Conservation (phyloP, 2,888 invertebrate genomes). For the Thymelicus sylvestris region DNA sequence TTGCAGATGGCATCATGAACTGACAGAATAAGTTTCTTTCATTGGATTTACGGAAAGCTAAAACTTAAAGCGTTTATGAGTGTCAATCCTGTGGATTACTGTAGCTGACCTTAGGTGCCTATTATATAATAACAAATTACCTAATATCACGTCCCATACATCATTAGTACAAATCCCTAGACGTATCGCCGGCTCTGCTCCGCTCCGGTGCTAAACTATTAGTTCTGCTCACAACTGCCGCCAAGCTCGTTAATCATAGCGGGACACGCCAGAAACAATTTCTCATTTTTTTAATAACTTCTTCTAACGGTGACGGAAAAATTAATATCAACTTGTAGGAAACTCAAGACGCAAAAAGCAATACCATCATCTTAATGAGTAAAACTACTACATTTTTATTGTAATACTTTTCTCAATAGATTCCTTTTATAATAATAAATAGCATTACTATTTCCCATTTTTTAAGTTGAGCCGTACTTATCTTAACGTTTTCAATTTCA, state of each 20-base stretch:
- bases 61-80: too few species aligned
- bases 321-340: background rate
- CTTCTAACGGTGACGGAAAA: background rate
- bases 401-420: too few species aligned
- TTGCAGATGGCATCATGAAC: too few species aligned
- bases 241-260: constrained; percentile 7
- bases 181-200: constrained; percentile 16
- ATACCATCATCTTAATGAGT: too few species aligned
- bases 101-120: background rate
- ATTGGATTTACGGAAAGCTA: background rate
- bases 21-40: background rate
- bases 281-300: constrained; percentile 5
- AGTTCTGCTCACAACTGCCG: constrained; percentile 19
- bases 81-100: too few species aligned
- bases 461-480: too few species aligned
- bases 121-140: constrained; percentile 22
- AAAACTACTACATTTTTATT: too few species aligned
- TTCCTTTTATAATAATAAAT: too few species aligned
- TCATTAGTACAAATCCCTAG: constrained; percentile 25
- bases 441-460: too few species aligned
- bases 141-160: constrained; percentile 12
- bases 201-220: constrained; percentile 26
- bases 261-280: constrained; percentile 5
- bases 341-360: background rate
- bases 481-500: too few species aligned